Evolutionary conservation across 2,888 invertebrate genomes (phyloP).

Genomic region (Macrophya alboannulata): DNA sequence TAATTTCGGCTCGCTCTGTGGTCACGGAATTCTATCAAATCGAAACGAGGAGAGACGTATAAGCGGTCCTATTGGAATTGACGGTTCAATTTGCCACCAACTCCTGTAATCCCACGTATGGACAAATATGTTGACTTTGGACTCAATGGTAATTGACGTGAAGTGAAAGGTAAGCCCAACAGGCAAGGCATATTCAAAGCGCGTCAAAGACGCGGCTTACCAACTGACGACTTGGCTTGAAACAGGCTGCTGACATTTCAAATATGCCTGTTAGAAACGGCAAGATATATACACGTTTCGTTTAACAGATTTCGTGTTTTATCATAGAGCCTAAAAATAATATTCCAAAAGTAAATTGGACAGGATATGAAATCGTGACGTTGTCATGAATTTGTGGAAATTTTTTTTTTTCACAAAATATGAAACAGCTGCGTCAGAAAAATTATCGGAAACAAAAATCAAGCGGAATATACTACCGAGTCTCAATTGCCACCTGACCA

Average conservation of each 20-base stretch:
- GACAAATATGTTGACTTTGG: constrained; percentile 8
- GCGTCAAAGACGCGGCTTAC: constrained; percentile 33
- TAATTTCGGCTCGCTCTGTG: constrained; percentile 65
- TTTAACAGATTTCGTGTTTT: neutral
- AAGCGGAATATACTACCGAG: neutral
- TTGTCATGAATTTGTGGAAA: too few species aligned
- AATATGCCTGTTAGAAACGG: constrained; percentile 4
- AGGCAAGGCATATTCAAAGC: constrained; percentile 24
- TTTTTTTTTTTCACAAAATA: neutral
- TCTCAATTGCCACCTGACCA: neutral
- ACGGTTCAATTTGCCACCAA: constrained; percentile 60
- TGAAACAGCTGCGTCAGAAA: neutral
- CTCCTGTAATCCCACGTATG: neutral
- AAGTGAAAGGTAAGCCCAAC: constrained; percentile 13
- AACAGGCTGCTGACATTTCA: neutral
- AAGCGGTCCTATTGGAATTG: constrained; percentile 63
- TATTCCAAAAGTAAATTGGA: neutral
- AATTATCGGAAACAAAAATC: neutral
- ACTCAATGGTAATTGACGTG: constrained; percentile 29
- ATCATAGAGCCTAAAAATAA: neutral
- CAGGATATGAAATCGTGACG: too few species aligned
- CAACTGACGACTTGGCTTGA: neutral
- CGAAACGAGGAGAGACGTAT: constrained; percentile 60
- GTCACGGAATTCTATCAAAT: neutral
- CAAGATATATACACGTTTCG: neutral